Base-by-base conservation (phyloP, 2,888 invertebrate species). In the Lucinisca nassula region DNA sequence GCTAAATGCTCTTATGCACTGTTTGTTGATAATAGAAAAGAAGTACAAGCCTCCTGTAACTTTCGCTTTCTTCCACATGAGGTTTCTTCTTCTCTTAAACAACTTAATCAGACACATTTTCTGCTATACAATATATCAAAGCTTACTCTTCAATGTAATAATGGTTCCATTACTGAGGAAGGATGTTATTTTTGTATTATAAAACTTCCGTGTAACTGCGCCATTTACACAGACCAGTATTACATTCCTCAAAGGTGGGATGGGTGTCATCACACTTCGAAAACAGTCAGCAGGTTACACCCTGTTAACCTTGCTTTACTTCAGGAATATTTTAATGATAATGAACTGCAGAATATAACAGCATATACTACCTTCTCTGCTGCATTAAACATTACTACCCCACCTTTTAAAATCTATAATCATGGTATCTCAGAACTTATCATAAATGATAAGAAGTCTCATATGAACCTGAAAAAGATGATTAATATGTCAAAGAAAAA, bases 131-230 rank as follows among this genome's bases (percentile, higher is more conserved):
- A 77, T 51, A 70, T 49, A 27, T 67, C 82, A 32, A 30, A 30
- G 10, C 10, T 82, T 37, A 37, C 24, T 10, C 38, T 76, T 12
- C 1, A 37, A 51, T 82, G 82, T 35, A 12, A 17, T n/a, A 55
- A 74, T 45, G 3, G 17, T 27, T 27, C 49, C 32, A 37, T n/a
- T 21, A 73, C 49, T 21, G 37, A 75, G 17, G 37, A 40, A 24
- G 87, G 84, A 27, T 87, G 87, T 77, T 37, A 51, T n/a, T 77
- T 87, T 32, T 87, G 87, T 74, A 40, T 84, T 14, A 32, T 87
- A 0, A 75, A 75, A 21, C 10, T 87, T 21, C 79, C 87, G 37
- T 87, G 87, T 49, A 72, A 78, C 30, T 87, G 81, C 67, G 80
- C 84, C 10, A 49, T 87, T 21, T 37, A 35, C 6, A 84, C 84